Base-by-base conservation (phyloP, 1,140 invertebrate genomes). In the Chironomus striatipennis region DNA sequence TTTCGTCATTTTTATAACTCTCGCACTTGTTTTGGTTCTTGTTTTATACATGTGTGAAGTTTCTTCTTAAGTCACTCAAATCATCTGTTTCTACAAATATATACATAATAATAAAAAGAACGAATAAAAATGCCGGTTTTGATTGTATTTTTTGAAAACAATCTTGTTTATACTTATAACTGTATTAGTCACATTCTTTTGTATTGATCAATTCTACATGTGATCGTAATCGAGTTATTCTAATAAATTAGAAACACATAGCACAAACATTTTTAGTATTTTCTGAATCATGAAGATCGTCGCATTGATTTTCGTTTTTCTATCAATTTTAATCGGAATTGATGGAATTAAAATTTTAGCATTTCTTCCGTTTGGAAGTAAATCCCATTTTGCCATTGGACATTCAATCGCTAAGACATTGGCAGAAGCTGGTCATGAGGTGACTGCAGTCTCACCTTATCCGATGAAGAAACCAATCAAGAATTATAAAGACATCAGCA, bases 361-460 rank as follows among this genome's bases (percentile, higher is more conserved):
- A 8, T 74, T 88, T 1, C 83, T 87, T 73, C 83, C 84, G 0
- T 80, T 85, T 4, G 79, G 79, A 0, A 84, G 80, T 0, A 84
- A 83, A 76, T 89, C 88, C 72, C 88, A 89, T 77, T 87, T 84
- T 73, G 82, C 85, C 73, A 82, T 88, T 74, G 86, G 86, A 24
- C 84, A 85, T 4, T 79, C 81, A 0, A 74, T 85, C 74, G 70
- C 85, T 0, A 81, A 82, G 72, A 80, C 80, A 65, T 76, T 87
- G 43, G 79, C 81, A 0, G 75, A 77, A 18, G 77, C 80, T 34
- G 84, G 84, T n/a, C 85, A 86, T 77, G 79, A 86, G 74, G 79
- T 85, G 0, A 85, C 83, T 7, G 80, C 84, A 5, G 80, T 85
- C 5, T 84, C 81, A 74, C 80, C 81, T 0, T 83, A 82, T 75